Evolutionary conservation across 2,113 vertebrate genomes (phyloP).

Genomic region (Scomber colias): DNA sequence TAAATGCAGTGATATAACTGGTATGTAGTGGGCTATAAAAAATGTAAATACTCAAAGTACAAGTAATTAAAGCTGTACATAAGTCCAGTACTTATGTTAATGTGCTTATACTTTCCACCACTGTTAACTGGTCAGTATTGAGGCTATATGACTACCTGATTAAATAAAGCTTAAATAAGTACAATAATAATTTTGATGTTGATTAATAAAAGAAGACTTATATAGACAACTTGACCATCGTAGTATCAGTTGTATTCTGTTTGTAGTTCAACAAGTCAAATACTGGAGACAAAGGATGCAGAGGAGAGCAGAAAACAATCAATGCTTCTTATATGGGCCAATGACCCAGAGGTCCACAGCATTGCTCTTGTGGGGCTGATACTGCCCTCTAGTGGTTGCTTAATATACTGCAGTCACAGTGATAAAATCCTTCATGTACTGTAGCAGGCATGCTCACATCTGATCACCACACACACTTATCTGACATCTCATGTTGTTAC

Average conservation of each 20-base stretch:
- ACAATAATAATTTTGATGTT: not conserved
- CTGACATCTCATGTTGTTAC: too few species aligned
- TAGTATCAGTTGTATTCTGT: not conserved
- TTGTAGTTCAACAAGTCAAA: not conserved
- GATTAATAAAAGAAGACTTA: not conserved
- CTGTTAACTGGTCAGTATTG: not conserved
- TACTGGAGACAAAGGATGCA: not conserved
- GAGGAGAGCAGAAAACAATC: not conserved
- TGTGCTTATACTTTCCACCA: too few species aligned
- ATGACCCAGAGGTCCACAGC: not conserved
- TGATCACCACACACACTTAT: not conserved
- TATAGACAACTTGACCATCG: not conserved
- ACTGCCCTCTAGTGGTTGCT: conserved; percentile 43
- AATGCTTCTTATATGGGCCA: not conserved
- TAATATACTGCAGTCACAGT: conserved; percentile 5
- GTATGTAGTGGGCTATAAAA: not conserved
- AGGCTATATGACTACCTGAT: too few species aligned
- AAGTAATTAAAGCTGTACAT: too few species aligned
- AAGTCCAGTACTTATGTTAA: too few species aligned
- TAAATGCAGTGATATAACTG: not conserved
- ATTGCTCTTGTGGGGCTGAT: not conserved
- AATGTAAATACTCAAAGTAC: too few species aligned
- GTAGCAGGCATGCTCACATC: too few species aligned
- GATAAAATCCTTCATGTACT: not conserved
- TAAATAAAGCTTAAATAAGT: too few species aligned